phyloP scores from a whole-genome alignment of 1,140 invertebrate genomes.

The Lordiphosa clarofinis region DNA sequence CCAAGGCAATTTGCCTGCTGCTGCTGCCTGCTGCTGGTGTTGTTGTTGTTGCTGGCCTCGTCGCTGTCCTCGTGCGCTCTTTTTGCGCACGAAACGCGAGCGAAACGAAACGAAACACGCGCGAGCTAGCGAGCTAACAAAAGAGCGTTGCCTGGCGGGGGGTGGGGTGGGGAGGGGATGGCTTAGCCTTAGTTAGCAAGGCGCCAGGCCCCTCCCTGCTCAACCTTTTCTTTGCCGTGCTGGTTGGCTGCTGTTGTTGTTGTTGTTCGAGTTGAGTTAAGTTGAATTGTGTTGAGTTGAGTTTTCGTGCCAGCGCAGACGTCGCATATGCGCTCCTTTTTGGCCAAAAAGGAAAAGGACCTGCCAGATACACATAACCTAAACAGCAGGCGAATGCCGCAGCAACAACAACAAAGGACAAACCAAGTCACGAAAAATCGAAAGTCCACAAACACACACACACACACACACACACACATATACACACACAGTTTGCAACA shows the following conservation, averaged over 20 bases:
- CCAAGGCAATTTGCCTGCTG: slow-evolving; percentile 43
- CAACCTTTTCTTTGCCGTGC: slow-evolving; percentile 8
- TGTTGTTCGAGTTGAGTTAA: slow-evolving; percentile 53
- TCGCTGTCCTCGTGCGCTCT: slow-evolving; percentile 46
- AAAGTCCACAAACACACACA: slow-evolving; percentile 54
- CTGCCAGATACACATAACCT: slow-evolving; percentile 62
- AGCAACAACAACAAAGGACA: slow-evolving; percentile 43
- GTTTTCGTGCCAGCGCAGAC: slow-evolving; percentile 62
- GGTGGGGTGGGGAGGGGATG: neutral
- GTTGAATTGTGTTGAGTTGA: slow-evolving; percentile 54
- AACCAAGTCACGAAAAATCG: slow-evolving; percentile 62
- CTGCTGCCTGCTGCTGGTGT: slow-evolving; percentile 7
- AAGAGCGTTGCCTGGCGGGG: neutral
- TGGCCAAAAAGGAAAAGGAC: slow-evolving; percentile 42
- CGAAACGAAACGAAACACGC: slow-evolving; percentile 20
- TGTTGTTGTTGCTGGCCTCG: slow-evolving; percentile 14
- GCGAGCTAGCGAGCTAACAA: neutral
- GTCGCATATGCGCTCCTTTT: slow-evolving; percentile 62
- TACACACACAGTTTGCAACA: neutral
- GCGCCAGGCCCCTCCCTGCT: slow-evolving; percentile 32
- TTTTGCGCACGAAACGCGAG: slow-evolving; percentile 47
- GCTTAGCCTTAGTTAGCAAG: slow-evolving; percentile 64
- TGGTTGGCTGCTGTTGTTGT: slow-evolving; percentile 26
- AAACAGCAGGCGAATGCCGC: slow-evolving; percentile 49
- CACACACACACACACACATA: slow-evolving; percentile 15